Evolutionary conservation across 2,888 invertebrate species (phyloP).

Genomic region (Zeuzera pyrina): DNA sequence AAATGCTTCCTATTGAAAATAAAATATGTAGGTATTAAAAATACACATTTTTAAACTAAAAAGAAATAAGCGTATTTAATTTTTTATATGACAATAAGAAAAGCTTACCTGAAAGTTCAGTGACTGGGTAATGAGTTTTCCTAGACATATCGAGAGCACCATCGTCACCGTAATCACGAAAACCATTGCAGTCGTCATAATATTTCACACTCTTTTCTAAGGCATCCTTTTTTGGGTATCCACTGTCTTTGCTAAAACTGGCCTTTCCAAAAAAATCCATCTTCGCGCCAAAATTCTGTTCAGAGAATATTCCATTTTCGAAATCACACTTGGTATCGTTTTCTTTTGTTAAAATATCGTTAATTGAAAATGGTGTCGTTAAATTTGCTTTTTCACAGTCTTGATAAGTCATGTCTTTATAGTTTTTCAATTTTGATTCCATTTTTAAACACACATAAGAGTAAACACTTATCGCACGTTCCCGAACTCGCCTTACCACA

Average conservation of each 20-base stretch:
- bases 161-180: constrained; percentile 51
- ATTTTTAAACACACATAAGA: constrained; percentile 43
- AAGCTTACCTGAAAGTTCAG: constrained; percentile 54
- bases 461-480: constrained; percentile 35
- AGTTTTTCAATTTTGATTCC: constrained; percentile 58
- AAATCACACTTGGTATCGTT: constrained; percentile 58
- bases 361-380: constrained; percentile 81
- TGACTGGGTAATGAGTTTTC: constrained; percentile 58
- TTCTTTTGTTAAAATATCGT: constrained; percentile 78
- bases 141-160: constrained; percentile 66
- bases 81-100: not conserved
- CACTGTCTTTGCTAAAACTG: constrained; percentile 29
- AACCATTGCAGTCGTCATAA: constrained; percentile 51
- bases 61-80: not conserved
- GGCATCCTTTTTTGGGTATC: constrained; percentile 48
- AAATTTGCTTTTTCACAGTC: constrained; percentile 59
- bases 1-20: too few relatives aligned
- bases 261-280: constrained; percentile 43
- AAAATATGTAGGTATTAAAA: not conserved
- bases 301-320: constrained; percentile 53
- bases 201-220: constrained; percentile 52
- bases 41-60: not conserved
- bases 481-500: constrained; percentile 54
- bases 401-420: constrained; percentile 44
- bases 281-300: constrained; percentile 48